Base-by-base conservation (phyloP, 2,888 invertebrate species). In the Ypsolopha scabrella region DNA sequence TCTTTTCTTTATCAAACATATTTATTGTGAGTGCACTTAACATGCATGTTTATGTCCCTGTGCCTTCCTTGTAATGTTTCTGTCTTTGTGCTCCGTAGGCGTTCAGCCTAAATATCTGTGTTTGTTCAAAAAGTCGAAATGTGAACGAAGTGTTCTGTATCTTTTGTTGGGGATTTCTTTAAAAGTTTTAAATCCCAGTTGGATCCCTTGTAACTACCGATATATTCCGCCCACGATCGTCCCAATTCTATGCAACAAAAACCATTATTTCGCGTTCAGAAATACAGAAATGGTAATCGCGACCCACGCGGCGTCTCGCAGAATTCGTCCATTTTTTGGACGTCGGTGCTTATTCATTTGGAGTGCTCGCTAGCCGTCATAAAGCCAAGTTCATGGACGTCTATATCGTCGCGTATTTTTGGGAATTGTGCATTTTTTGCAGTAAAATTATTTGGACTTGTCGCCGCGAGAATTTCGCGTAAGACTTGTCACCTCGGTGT, bases 361-460 rank as follows among this genome's bases (percentile, higher is more conserved):
- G 43, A 14, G 3, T 13, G 43, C 43, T 13, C 13, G 43, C 43
- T 43, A 13, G 14, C 11, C 7, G 14, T 43, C 7, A 43, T 43
- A 33, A 24, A 44, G n/a, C 14, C 37, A 47, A 47, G 47, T 79
- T 79, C 78, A 79, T 56, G 79, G 70, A 68, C 50, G 10, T 9
- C 43, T 14, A 24, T 24, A 24, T 24, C 24, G 24, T 24, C 24
- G 24, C 2, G 24, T 2, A 41, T 2, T 79, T 67, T 70, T 70
- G 61, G 63, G 73, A 78, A 74, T 67, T 75, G 71, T 83, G 85
- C 85, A 85, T 67, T 81, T 80, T 82, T 82, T 81, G 80, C 80
- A 80, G 62, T 63, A 62, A 65, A 69, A 64, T 77, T 74, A 77
- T 69, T 58, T 61, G 61, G 65, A 57, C 70, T 70, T 72, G 70